These are phyloP conservation scores for Anagyrus pseudococci DNA, from an alignment of 2,888 invertebrate species.

Conservation along the genomic window DNA sequence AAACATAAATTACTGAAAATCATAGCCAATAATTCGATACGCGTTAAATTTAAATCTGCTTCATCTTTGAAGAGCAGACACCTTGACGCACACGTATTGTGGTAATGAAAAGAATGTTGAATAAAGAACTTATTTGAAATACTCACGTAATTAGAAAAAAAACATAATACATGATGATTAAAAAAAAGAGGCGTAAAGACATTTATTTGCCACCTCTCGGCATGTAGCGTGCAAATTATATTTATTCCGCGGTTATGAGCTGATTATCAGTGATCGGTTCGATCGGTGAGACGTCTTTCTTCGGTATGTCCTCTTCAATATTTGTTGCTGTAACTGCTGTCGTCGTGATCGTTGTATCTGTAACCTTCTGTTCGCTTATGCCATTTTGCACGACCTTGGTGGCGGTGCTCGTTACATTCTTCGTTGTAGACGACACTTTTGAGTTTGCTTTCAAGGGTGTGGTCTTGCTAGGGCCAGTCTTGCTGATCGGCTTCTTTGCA, in stretches of 20 bases:
- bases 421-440: slow-evolving; percentile 39
- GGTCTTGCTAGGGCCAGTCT: slow-evolving; percentile 36
- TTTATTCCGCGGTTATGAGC: slow-evolving; percentile 54
- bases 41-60: no score
- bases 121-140: no score
- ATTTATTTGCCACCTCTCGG: slow-evolving; percentile 5
- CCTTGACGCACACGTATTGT: no score
- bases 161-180: background rate
- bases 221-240: background rate
- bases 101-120: no score
- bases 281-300: slow-evolving; percentile 65
- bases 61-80: no score
- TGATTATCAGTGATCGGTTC: slow-evolving; percentile 56
- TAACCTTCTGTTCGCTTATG: slow-evolving; percentile 43
- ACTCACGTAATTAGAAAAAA: no score
- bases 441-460: slow-evolving; percentile 19
- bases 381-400: slow-evolving; percentile 52
- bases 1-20: no score
- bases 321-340: slow-evolving; percentile 50
- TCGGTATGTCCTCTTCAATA: slow-evolving; percentile 58
- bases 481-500: slow-evolving; percentile 45
- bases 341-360: slow-evolving; percentile 45
- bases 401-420: slow-evolving; percentile 16
- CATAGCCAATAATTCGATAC: no score
- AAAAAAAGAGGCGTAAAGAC: slow-evolving; percentile 2